phyloP scores from a whole-genome alignment of 2,797 vertebrate species.

The Lates japonicus region DNA sequence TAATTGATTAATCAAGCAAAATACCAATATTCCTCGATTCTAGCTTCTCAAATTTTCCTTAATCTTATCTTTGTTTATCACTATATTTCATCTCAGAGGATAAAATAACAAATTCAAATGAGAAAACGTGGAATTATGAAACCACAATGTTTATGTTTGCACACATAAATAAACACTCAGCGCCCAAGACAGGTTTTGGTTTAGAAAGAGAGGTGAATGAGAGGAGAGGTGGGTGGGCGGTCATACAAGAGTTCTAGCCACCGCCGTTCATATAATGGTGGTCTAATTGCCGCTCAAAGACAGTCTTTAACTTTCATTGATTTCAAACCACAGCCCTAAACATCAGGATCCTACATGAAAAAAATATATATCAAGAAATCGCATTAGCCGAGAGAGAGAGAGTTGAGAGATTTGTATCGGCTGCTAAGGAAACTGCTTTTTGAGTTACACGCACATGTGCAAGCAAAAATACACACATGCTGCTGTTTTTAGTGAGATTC shows the following conservation, averaged over 20 bases:
- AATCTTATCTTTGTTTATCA: not conserved
- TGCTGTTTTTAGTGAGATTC: constrained; percentile 77
- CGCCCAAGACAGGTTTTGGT: not conserved
- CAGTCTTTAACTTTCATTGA: constrained; percentile 95
- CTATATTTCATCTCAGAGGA: not conserved
- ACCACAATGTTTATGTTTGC: not conserved
- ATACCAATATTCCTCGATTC: not conserved
- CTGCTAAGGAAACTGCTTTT: constrained; percentile 39
- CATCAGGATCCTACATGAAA: constrained; percentile 90
- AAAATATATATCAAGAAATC: constrained; percentile 19
- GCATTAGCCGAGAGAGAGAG: constrained; percentile 29
- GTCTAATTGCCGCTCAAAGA: constrained; percentile 94
- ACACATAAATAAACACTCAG: not conserved
- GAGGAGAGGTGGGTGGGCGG: not conserved
- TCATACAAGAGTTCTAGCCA: not conserved
- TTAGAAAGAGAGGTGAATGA: not conserved
- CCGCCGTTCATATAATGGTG: constrained; percentile 97
- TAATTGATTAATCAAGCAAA: not conserved
- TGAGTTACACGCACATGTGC: constrained; percentile 44
- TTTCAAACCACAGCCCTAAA: constrained; percentile 95
- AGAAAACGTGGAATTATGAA: not conserved
- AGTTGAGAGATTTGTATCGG: constrained; percentile 41
- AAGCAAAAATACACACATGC: constrained; percentile 65
- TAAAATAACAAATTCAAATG: not conserved
- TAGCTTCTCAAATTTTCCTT: too few relatives aligned